These are phyloP conservation scores for Anseranas semipalmata DNA, from an alignment of 2,113 vertebrate genomes.

Conservation along the genomic window DNA sequence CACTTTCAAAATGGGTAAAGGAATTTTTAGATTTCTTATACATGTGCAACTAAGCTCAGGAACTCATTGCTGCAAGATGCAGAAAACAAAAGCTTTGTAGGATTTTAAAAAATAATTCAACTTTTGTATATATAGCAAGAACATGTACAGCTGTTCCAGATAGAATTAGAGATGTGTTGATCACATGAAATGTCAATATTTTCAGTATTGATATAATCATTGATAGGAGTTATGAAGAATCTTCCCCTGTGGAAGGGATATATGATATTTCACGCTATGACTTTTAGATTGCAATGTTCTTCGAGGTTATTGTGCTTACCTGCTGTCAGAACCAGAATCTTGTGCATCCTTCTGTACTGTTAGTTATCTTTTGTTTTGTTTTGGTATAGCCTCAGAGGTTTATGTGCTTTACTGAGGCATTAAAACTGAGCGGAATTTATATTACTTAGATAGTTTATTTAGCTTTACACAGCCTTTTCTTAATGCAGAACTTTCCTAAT, in stretches of 20 bases:
- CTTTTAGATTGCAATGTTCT: neutral
- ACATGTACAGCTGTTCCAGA: neutral
- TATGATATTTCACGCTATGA: neutral
- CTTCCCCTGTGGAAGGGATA: neutral
- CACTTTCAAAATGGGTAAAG: neutral
- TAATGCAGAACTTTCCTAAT: slow-evolving; percentile 31
- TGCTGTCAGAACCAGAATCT: neutral
- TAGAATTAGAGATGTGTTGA: neutral
- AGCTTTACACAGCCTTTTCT: slow-evolving; percentile 36
- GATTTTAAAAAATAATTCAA: neutral
- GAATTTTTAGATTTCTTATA: neutral
- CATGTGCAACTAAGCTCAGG: neutral
- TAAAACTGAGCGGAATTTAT: slow-evolving; percentile 66
- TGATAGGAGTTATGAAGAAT: neutral
- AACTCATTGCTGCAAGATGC: neutral
- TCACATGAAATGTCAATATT: neutral
- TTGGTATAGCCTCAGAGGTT: slow-evolving; percentile 40
- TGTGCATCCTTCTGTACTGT: neutral
- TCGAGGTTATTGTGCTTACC: neutral
- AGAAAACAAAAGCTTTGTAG: neutral
- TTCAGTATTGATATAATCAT: neutral
- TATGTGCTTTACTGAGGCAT: slow-evolving; percentile 53
- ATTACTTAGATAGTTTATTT: slow-evolving; percentile 57
- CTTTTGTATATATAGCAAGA: neutral
- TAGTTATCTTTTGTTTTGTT: slow-evolving; percentile 1